Base-by-base conservation (phyloP, 2,797 vertebrate genomes). In the Xiphorhynchus erythropygius region DNA sequence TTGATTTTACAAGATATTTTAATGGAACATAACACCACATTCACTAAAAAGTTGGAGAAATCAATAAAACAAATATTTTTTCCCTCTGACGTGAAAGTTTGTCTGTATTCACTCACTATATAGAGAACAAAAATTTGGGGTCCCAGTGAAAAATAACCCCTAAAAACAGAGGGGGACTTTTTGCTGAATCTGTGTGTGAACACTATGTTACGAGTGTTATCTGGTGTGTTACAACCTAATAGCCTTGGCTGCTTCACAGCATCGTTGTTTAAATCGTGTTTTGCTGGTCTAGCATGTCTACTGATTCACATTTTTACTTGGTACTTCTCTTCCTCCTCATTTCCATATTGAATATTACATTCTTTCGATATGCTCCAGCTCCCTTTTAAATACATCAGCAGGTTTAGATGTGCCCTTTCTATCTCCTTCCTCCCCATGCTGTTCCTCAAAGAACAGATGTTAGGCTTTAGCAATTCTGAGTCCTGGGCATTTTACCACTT, bases 381-480 rank as follows among this genome's bases (percentile, higher is more conserved):
- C 44, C 83, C 81, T 88, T 77, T 57, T 75, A 52, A 90, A 70
- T 18, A 63, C 32, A 76, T 76, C 63, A 67, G 50, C 47, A 63
- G 30, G 33, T 60, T 91, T 81, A 71, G 42, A 59, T 76, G 18
- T 56, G 35, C 59, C 22, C 37, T 85, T 78, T 57, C 60, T 9
- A 32, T 50, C 50, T 69, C 42, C 50, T 70, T 64, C 60, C 56
- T 80, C 73, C 57, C 39, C 10, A 7, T 7, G 3, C 60, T 68
- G 53, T 91, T 93, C 76, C 91, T 81, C 76, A 87, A 91, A 92
- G 39, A 92, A 25, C 81, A 92, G 89, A 84, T 91, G 87, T 85
- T 75, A 47, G 39, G 14, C 62, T 80, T 74, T 71, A 94, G 70
- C 46, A 80, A 44, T 70, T 21, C 82, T 60, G 41, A 35, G 33